These are phyloP conservation scores for Drosophila greeni DNA, from an alignment of 2,888 invertebrate species.

Conservation along the genomic window DNA sequence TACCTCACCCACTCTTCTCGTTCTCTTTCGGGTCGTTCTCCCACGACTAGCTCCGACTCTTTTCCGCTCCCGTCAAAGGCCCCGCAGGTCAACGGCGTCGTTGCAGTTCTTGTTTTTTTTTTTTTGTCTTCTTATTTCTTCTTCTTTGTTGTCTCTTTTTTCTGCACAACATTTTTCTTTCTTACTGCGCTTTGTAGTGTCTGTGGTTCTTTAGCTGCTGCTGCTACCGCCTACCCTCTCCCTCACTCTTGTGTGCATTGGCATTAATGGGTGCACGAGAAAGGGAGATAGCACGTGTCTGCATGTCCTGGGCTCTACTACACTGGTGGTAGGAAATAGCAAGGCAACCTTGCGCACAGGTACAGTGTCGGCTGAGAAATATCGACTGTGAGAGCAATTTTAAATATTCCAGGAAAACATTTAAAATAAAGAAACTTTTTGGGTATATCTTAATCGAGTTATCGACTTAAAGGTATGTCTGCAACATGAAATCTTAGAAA, in stretches of 20 bases:
- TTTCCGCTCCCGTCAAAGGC: constrained; percentile 21
- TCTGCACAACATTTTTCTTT: constrained; percentile 49
- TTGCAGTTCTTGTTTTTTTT: constrained; percentile 39
- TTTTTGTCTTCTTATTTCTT: constrained; percentile 2
- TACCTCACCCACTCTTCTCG: not conserved
- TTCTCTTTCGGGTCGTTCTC: constrained; percentile 20
- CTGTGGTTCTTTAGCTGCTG: constrained; percentile 49
- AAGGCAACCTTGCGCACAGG: constrained; percentile 25
- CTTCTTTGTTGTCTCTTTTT: constrained; percentile 24
- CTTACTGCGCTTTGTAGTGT: constrained; percentile 63
- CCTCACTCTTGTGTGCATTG: not conserved
- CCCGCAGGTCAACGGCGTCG: constrained; percentile 44
- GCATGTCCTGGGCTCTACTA: constrained; percentile 16
- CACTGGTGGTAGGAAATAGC: constrained; percentile 23
- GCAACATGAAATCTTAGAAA: not conserved
- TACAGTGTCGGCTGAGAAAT: constrained; percentile 28
- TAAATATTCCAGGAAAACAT: not conserved
- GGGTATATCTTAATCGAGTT: not conserved
- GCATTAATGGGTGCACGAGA: constrained; percentile 5
- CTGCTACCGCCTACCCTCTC: constrained; percentile 7
- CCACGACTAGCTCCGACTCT: constrained; percentile 23
- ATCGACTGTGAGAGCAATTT: not conserved
- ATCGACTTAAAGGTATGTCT: not conserved
- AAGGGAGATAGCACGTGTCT: constrained; percentile 32
- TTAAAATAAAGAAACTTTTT: not conserved